These are phyloP conservation scores for Dicranocentrus wangi DNA, from an alignment of 2,888 invertebrate genomes.

Conservation along the genomic window DNA sequence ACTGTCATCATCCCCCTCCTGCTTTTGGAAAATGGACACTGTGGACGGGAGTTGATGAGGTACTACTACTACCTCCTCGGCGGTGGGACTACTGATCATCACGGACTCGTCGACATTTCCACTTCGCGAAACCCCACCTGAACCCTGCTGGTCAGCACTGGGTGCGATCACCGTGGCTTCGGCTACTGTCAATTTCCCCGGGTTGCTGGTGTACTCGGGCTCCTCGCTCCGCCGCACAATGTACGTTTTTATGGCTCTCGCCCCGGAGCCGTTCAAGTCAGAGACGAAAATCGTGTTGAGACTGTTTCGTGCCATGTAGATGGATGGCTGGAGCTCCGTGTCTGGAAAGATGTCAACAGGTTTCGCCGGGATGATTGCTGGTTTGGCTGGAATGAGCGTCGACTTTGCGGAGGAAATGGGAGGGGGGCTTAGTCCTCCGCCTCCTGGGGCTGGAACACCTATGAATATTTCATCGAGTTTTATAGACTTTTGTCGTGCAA, in stretches of 20 bases:
- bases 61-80: constrained; percentile 23
- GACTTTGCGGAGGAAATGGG: neutral
- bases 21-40: neutral
- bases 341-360: constrained; percentile 54
- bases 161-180: neutral
- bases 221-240: constrained; percentile 34
- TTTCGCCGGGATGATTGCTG: constrained; percentile 51
- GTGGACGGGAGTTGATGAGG: neutral
- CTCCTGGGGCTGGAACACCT: constrained; percentile 52
- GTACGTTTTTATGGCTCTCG: constrained; percentile 43
- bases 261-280: constrained; percentile 46
- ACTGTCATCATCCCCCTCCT: constrained; percentile 14
- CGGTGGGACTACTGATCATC: no score
- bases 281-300: constrained; percentile 56
- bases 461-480: no score
- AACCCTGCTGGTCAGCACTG: neutral
- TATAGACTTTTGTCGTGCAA: no score
- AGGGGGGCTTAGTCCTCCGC: neutral
- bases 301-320: constrained; percentile 55
- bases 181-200: neutral
- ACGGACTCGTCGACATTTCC: constrained; percentile 26
- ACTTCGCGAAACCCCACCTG: constrained; percentile 1
- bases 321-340: constrained; percentile 39
- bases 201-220: neutral
- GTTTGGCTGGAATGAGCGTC: neutral